phyloP scores from a whole-genome alignment of 2,888 invertebrate species.

The Ormyrus thymus region DNA sequence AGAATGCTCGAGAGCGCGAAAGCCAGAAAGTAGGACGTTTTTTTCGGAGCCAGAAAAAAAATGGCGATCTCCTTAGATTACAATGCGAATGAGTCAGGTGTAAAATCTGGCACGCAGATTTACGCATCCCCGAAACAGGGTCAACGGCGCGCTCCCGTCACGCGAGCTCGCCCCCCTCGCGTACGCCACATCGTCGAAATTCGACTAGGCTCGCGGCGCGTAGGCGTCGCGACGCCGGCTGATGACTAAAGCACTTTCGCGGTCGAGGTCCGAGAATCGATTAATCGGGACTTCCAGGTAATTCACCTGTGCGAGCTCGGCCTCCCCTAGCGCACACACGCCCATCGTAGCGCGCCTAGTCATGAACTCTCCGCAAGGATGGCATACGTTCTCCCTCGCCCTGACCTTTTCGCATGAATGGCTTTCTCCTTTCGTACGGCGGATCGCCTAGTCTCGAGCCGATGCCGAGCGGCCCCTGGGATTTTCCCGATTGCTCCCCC shows the following conservation, averaged over 20 bases:
- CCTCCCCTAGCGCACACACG: neutral
- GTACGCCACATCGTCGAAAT: slow-evolving; percentile 37
- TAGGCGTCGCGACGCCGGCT: neutral
- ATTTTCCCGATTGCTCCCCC: slow-evolving; percentile 2
- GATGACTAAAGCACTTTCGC: slow-evolving; percentile 37
- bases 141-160: no score
- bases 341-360: neutral
- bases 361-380: neutral
- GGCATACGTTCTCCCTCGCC: neutral
- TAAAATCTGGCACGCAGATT: no score
- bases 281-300: slow-evolving; percentile 53
- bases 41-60: no score
- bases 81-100: no score
- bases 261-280: slow-evolving; percentile 48
- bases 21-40: no score
- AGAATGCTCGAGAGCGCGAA: no score
- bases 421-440: neutral
- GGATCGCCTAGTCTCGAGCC: neutral
- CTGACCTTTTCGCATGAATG: slow-evolving; percentile 18
- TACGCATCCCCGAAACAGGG: no score
- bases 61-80: no score
- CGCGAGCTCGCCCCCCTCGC: no score
- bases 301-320: slow-evolving; percentile 12
- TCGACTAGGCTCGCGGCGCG: neutral
- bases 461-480: neutral